A percentile compares a stretch with the other conserved stretches of the same genome.
Conservation (phyloP, 2,888 invertebrate species). For the Spilarctia lutea region DNA sequence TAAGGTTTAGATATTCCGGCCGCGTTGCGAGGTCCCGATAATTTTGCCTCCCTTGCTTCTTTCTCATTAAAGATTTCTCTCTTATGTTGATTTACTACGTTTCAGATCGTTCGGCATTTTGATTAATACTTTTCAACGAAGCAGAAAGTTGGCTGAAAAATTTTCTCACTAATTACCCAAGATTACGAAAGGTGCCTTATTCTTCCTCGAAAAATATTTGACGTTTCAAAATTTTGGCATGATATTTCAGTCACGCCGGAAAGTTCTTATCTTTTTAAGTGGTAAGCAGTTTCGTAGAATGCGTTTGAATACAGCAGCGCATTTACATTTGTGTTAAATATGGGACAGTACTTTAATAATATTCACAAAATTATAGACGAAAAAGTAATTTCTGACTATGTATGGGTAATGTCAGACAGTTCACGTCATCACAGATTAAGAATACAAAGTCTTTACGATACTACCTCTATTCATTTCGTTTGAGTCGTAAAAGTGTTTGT, state of each 20-base stretch:
- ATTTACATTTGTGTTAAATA: not conserved
- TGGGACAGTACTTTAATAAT: not conserved
- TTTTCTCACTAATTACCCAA: slow-evolving; percentile 54
- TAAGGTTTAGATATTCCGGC: slow-evolving; percentile 60
- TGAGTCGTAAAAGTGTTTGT: too few species aligned
- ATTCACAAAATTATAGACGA: not conserved
- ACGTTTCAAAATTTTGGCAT: slow-evolving; percentile 40
- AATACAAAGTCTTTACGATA: too few species aligned
- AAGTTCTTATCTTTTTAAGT: slow-evolving; percentile 26
- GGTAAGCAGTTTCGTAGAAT: slow-evolving; percentile 24
- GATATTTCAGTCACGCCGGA: slow-evolving; percentile 26
- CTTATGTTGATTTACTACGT: slow-evolving; percentile 58
- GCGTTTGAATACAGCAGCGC: not conserved
- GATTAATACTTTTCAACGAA: slow-evolving; percentile 61
- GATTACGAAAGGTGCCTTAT: slow-evolving; percentile 55
- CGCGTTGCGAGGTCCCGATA: slow-evolving; percentile 48
- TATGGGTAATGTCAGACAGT: not conserved
- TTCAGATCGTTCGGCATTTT: slow-evolving; percentile 60
- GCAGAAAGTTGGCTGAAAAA: slow-evolving; percentile 52
- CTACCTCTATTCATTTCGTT: too few species aligned
- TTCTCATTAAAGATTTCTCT: slow-evolving; percentile 66
- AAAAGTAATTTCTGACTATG: not conserved
- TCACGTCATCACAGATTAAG: too few species aligned
- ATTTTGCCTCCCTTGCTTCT: slow-evolving; percentile 64
- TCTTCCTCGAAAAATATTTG: slow-evolving; percentile 43